Evolutionary conservation across 2,113 vertebrate species (phyloP).

Genomic region (Pluvialis apricaria): DNA sequence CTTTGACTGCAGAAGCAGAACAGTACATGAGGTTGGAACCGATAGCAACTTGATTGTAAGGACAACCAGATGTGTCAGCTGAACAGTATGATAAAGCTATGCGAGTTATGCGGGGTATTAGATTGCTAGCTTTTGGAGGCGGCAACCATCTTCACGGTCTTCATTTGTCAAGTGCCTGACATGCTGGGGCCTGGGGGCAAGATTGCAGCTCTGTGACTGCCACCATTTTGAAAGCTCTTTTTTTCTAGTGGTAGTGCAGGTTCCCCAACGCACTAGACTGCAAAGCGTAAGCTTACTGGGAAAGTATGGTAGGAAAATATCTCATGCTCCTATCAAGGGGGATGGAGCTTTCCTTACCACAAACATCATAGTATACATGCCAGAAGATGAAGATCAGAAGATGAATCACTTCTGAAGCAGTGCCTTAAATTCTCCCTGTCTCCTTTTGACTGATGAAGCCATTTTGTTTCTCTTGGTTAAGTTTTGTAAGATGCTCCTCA

Average conservation of each 20-base stretch:
- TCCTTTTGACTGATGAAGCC: background rate
- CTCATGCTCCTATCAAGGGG: background rate
- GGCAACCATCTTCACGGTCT: background rate
- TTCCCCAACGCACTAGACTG: background rate
- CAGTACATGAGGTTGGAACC: fast-evolving
- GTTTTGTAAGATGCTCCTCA: background rate
- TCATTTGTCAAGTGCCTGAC: background rate
- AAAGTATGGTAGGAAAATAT: background rate
- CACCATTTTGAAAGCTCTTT: background rate
- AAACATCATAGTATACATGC: background rate
- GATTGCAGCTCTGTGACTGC: background rate
- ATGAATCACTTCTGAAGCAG: background rate
- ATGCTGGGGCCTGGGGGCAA: background rate
- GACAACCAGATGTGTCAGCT: background rate
- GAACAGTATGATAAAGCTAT: background rate
- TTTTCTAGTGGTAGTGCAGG: background rate
- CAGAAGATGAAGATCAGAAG: background rate
- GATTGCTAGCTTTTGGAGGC: background rate
- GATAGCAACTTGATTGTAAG: background rate
- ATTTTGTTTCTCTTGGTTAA: background rate
- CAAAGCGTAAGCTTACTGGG: background rate
- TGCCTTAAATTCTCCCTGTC: background rate
- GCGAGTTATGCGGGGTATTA: background rate
- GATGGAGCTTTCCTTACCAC: background rate
- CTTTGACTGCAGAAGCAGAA: background rate